phyloP scores from a whole-genome alignment of 2,113 vertebrate species.

The Vulpes vulpes region DNA sequence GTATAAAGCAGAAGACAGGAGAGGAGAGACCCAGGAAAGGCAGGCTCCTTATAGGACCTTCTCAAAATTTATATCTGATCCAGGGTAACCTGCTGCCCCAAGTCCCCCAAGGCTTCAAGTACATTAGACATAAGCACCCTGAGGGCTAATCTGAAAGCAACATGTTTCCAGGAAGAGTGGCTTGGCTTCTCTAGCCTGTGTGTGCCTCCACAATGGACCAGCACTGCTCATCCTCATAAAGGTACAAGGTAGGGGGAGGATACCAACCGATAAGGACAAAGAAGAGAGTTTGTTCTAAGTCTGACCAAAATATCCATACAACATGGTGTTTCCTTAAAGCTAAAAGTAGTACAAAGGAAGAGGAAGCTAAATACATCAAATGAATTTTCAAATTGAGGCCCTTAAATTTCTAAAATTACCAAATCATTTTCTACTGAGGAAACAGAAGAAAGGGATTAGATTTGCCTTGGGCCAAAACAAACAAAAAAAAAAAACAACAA shows the following conservation, averaged over 20 bases:
- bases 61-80: background rate
- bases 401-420: background rate
- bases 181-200: background rate
- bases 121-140: fast-evolving
- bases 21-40: background rate
- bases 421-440: slow-evolving; percentile 87
- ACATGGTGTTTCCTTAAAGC: background rate
- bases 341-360: background rate
- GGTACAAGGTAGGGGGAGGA: background rate
- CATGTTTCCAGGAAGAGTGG: background rate
- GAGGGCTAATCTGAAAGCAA: fast-evolving
- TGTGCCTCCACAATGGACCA: fast-evolving
- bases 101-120: background rate
- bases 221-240: background rate
- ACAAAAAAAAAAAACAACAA: background rate
- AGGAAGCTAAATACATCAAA: background rate
- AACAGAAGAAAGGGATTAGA: slow-evolving; percentile 86
- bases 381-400: background rate
- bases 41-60: background rate
- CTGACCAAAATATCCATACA: background rate
- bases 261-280: background rate
- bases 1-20: background rate
- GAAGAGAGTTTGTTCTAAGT: background rate
- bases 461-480: slow-evolving; percentile 40
- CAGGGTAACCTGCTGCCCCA: background rate